Evolutionary conservation across 2,113 vertebrate species (phyloP), one percentile per base, ranked within the genome.

Genomic region (Serilophus lunatus): DNA sequence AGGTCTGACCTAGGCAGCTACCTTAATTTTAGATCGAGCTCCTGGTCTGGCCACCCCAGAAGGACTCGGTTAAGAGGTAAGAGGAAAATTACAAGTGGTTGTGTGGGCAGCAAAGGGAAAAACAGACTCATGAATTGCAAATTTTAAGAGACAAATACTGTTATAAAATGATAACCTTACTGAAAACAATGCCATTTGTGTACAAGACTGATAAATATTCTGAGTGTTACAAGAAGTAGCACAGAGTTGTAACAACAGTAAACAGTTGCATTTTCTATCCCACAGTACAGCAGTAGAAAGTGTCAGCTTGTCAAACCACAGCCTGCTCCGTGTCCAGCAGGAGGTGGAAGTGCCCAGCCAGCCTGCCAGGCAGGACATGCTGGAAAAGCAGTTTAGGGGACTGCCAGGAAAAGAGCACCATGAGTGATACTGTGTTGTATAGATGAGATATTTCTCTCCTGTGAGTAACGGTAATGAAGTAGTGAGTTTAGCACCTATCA

Each of bases 401-500:
- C 6, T 85, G 71, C 20, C 47, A 61, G 61, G 82, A 78, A 47
- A 70, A 74, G 51, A 93, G 89, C 95, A 97, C 89, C 36, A 3
- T 26, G 3, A 76, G 44, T 50, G 29, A 18, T 36, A 22, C 19
- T 68, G 72, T 51, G 56, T 10, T 91, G 84, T 90, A 86, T 1
- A 57, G 57, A 49, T 33, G 50, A 63, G 53, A 9, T 1, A 59
- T 71, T 93, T 79, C 70, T 61, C 64, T 85, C 54, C 31, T 24
- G 75, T 88, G 54, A 94, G 63, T 82, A 80, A 74, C 14, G 42
- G 44, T 95, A 84, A 81, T 89, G 57, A 95, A 93, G 74, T 35
- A 70, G 84, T 47, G 77, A 91, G 59, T 56, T 96, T 94, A 95
- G 94, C 95, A 96, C 96, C 96, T 88, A 65, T 80, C 68, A 79